phyloP scores from a whole-genome alignment of 2,113 vertebrate genomes.

The Leiothrix lutea region DNA sequence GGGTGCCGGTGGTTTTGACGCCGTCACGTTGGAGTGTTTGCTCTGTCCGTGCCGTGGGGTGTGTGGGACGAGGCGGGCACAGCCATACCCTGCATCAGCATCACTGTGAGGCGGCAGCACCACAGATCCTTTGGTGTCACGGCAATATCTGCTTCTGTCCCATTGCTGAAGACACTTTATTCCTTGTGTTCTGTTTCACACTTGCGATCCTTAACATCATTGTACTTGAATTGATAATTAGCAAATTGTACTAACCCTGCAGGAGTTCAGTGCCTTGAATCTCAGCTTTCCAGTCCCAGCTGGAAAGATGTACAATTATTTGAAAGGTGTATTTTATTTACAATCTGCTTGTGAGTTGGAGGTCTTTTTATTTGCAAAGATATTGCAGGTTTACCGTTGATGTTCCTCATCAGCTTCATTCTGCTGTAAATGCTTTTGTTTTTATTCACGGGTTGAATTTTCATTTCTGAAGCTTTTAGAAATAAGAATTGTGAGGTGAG shows the following conservation, averaged over 20 bases:
- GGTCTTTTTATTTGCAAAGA: conserved; percentile 53
- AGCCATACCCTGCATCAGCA: conserved; percentile 62
- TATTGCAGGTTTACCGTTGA: conserved; percentile 16
- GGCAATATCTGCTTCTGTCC: conserved; percentile 25
- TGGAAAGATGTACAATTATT: conserved; percentile 72
- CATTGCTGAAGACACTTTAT: conserved; percentile 67
- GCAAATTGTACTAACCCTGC: conserved; percentile 68
- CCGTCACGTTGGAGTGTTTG: background rate
- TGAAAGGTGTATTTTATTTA: conserved; percentile 69
- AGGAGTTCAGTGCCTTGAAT: conserved; percentile 90
- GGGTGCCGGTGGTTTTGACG: background rate
- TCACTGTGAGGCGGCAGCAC: conserved; percentile 77
- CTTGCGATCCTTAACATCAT: conserved; percentile 17
- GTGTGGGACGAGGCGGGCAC: conserved; percentile 38
- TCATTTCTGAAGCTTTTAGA: background rate
- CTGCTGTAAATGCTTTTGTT: conserved; percentile 76
- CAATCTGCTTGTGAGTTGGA: conserved; percentile 40
- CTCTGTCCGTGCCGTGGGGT: conserved; percentile 19
- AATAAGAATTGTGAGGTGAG: background rate
- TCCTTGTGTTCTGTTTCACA: conserved; percentile 50
- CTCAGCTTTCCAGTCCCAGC: conserved; percentile 70
- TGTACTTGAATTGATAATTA: conserved; percentile 66
- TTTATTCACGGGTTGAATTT: background rate
- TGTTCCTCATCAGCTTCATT: conserved; percentile 34
- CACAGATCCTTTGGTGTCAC: background rate